phyloP scores from a whole-genome alignment of 2,113 vertebrate species.

The Marcusenius ussheri region DNA sequence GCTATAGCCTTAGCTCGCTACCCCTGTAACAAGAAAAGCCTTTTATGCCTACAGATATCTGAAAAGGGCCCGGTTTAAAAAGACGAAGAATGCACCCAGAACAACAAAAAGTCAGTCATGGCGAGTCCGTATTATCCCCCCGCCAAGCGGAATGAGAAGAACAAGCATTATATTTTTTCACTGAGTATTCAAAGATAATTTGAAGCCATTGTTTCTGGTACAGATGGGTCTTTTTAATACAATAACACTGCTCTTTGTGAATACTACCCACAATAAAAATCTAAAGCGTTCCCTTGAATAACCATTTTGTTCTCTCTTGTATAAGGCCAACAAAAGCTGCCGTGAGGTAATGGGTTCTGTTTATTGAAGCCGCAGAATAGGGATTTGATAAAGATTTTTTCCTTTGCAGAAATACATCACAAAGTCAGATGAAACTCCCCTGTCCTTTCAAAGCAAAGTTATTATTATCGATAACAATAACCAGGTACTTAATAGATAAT shows the following conservation, averaged over 20 bases:
- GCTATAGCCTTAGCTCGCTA: conserved; percentile 64
- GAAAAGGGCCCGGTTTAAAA: conserved; percentile 91
- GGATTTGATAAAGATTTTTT: conserved; percentile 97
- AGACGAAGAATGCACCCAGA: conserved; percentile 94
- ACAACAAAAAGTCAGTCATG: conserved; percentile 99
- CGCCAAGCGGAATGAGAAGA: conserved; percentile 89
- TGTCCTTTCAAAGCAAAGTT: conserved; percentile 6
- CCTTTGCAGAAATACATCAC: conserved; percentile 72
- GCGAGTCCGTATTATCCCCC: conserved; percentile 85
- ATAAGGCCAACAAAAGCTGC: conserved; percentile 98
- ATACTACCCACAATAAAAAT: conserved; percentile 98
- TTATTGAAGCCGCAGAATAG: conserved; percentile 97
- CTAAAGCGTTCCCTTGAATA: conserved; percentile 99
- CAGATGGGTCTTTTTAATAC: conserved; percentile 99
- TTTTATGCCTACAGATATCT: conserved; percentile 93
- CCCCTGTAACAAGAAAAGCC: conserved; percentile 94
- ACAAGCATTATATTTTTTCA: conserved; percentile 99
- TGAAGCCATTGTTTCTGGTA: conserved; percentile 99
- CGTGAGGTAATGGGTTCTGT: conserved; percentile 98
- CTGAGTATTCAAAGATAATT: conserved; percentile 99
- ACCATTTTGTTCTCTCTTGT: conserved; percentile 99
- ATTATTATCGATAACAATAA: conserved; percentile 14
- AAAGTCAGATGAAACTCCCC: conserved; percentile 75
- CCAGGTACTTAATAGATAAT: conserved; percentile 12
- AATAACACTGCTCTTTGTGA: conserved; percentile 99